A percentile compares a stretch with the other conserved stretches of the same genome.
Evolutionary conservation across 2,888 invertebrate species (phyloP).

Genomic region (Microctonus aethiopoides): DNA sequence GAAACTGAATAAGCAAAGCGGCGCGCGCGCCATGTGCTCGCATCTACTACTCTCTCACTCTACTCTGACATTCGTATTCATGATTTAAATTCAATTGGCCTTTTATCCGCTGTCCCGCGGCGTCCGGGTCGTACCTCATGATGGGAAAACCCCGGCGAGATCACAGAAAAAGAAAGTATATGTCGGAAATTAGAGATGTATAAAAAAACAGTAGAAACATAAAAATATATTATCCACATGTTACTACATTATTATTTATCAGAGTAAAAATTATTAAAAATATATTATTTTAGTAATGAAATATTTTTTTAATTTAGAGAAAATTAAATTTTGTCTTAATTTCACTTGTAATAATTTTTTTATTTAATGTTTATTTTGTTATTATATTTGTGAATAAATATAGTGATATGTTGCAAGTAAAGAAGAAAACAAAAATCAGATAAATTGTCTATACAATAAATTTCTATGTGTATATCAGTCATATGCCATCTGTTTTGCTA

Average conservation of each 20-base stretch:
- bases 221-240: neutral
- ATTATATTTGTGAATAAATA: too few relatives aligned
- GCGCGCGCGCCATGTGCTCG: slow-evolving; percentile 23
- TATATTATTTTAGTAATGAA: too few relatives aligned
- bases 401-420: slow-evolving; percentile 29
- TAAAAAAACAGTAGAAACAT: neutral
- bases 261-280: too few relatives aligned
- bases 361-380: too few relatives aligned
- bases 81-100: slow-evolving; percentile 67
- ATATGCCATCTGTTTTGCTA: neutral
- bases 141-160: slow-evolving; percentile 12
- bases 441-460: slow-evolving; percentile 4
- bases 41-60: slow-evolving; percentile 22
- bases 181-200: neutral
- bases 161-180: slow-evolving; percentile 2
- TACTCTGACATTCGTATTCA: slow-evolving; percentile 62
- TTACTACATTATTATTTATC: too few relatives aligned
- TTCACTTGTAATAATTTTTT: too few relatives aligned
- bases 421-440: slow-evolving; percentile 8
- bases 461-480: neutral
- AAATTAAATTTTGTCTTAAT: too few relatives aligned
- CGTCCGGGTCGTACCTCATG: slow-evolving; percentile 32
- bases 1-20: neutral
- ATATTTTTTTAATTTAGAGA: too few relatives aligned
- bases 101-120: slow-evolving; percentile 63